A percentile compares a stretch with the other conserved stretches of the same genome.
These are phyloP conservation scores for Sebastes trivittatus DNA, from an alignment of 2,797 vertebrate genomes.

Conservation along the genomic window DNA sequence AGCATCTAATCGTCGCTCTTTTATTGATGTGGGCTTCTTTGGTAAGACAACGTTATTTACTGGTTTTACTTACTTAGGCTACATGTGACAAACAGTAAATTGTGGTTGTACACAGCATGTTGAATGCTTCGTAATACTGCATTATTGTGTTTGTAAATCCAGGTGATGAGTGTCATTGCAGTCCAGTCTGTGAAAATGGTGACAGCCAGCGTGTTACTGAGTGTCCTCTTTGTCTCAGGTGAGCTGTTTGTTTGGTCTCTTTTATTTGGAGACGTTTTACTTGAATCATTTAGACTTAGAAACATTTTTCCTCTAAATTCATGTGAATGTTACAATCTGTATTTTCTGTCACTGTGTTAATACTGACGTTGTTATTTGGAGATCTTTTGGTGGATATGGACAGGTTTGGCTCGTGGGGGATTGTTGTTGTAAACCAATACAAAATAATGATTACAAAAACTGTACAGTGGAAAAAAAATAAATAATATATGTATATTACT, in stretches of 20 bases:
- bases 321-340: not conserved
- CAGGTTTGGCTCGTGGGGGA: not conserved
- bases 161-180: not conserved
- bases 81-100: too few relatives aligned
- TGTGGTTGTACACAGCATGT: not conserved
- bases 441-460: not conserved
- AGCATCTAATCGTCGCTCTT: too few relatives aligned
- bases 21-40: not conserved
- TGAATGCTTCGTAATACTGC: not conserved
- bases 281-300: not conserved
- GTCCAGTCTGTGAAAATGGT: not conserved
- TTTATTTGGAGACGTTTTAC: not conserved
- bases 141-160: not conserved
- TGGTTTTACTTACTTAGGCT: too few relatives aligned
- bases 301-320: not conserved
- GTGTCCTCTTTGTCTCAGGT: slow-evolving; percentile 36
- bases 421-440: not conserved
- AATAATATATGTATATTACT: too few relatives aligned
- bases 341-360: not conserved
- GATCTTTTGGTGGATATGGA: not conserved
- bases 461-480: too few relatives aligned
- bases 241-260: slow-evolving; percentile 3
- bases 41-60: not conserved
- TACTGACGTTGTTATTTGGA: not conserved
- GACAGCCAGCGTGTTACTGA: slow-evolving; percentile 13